Evolutionary conservation across 1,140 invertebrate genomes (phyloP).

Genomic region (Maniola jurtina): DNA sequence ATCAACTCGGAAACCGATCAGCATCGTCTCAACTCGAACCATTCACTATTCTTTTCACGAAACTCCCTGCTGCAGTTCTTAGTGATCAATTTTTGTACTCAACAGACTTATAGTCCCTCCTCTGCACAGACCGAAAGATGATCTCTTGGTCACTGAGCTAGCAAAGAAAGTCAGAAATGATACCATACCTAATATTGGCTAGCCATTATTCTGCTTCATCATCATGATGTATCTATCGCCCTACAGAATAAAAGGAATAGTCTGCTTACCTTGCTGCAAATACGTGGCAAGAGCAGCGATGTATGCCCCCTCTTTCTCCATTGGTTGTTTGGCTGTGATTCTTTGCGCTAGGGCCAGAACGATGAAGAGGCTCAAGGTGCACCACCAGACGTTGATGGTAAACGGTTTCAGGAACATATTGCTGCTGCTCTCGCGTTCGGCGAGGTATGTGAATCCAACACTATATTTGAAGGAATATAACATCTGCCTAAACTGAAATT

Average conservation of each 20-base stretch:
- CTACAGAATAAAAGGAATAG: no score
- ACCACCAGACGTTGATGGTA: conserved; percentile 50
- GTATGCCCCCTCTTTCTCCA: conserved; percentile 55
- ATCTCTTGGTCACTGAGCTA: no score
- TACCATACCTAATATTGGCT: background rate
- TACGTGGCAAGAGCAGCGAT: conserved; percentile 54
- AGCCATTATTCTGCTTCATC: background rate
- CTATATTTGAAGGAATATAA: conserved; percentile 32
- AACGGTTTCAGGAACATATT: conserved; percentile 67
- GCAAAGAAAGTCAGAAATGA: no score
- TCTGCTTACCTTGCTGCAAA: conserved; percentile 62
- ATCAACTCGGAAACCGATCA: no score
- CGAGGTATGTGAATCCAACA: conserved; percentile 61
- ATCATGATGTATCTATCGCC: no score
- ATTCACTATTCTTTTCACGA: no score
- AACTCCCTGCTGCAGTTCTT: no score
- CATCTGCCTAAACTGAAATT: background rate
- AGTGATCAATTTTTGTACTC: no score
- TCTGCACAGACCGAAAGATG: no score
- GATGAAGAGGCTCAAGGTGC: conserved; percentile 41
- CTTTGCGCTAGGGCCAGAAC: conserved; percentile 47
- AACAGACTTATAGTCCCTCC: no score
- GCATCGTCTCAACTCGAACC: no score
- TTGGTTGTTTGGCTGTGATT: conserved; percentile 40
- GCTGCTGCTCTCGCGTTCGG: conserved; percentile 60